These are phyloP conservation scores for Apamea epomidion DNA, from an alignment of 2,888 invertebrate species.

Conservation along the genomic window DNA sequence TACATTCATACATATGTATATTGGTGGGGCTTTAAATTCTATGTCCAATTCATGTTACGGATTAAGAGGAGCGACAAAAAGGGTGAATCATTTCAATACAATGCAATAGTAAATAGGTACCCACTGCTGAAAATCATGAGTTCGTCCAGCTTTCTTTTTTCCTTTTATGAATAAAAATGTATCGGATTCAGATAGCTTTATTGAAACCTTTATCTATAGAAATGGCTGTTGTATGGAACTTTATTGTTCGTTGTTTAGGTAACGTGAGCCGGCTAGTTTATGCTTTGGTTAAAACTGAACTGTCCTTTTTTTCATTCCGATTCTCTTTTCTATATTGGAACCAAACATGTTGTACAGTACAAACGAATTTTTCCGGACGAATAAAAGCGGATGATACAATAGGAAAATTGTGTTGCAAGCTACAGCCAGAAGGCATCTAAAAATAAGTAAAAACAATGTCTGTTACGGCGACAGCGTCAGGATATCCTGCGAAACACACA, in stretches of 20 bases:
- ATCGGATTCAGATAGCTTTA: background rate
- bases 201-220: background rate
- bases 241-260: background rate
- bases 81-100: slow-evolving; percentile 18
- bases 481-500: background rate
- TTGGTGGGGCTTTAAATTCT: background rate
- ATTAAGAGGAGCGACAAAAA: slow-evolving; percentile 1
- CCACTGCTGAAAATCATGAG: background rate
- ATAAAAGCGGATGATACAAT: background rate
- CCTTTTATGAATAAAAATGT: background rate
- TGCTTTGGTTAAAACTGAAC: background rate
- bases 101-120: slow-evolving; percentile 20
- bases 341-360: background rate
- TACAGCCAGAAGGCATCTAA: too few relatives aligned
- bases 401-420: background rate
- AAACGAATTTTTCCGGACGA: background rate
- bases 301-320: background rate
- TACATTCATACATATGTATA: background rate
- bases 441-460: background rate
- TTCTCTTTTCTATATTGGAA: background rate
- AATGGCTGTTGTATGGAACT: background rate
- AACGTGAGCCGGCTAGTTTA: too few relatives aligned
- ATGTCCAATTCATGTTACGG: background rate
- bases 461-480: background rate
- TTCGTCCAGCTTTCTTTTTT: background rate